Evolutionary conservation across 2,888 invertebrate species (phyloP).

Genomic region (Synergus gifuensis): DNA sequence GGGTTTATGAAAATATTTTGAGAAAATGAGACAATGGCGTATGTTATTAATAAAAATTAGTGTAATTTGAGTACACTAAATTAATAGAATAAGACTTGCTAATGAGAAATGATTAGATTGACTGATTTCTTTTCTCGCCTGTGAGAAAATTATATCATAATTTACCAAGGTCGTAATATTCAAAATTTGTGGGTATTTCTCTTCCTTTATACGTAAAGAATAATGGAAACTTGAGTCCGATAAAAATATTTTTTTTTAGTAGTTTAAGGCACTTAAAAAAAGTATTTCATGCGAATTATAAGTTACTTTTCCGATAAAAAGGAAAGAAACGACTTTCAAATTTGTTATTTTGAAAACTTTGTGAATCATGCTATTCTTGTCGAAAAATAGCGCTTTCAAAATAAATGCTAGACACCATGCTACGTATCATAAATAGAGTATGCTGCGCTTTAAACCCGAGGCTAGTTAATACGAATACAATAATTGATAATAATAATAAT

Average conservation of each 20-base stretch:
- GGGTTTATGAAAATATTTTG: slow-evolving; percentile 30
- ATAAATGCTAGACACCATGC: slow-evolving; percentile 12
- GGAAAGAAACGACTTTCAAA: background rate
- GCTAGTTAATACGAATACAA: slow-evolving; percentile 44
- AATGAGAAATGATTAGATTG: slow-evolving; percentile 44
- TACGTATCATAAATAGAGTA: slow-evolving; percentile 45
- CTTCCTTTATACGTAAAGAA: no score
- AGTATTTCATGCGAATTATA: background rate
- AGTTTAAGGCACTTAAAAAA: no score
- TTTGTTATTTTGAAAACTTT: background rate
- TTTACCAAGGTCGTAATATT: background rate
- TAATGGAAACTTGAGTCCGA: no score
- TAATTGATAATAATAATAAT: slow-evolving; percentile 53
- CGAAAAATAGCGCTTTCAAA: slow-evolving; percentile 29
- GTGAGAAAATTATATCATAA: slow-evolving; percentile 45
- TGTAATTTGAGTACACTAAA: slow-evolving; percentile 43
- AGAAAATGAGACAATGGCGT: slow-evolving; percentile 34
- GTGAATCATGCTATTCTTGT: background rate
- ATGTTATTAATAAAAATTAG: slow-evolving; percentile 43
- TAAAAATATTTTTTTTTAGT: no score
- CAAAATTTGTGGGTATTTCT: no score
- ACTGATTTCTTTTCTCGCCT: slow-evolving; percentile 36
- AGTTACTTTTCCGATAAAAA: no score
- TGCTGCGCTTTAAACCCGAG: slow-evolving; percentile 41
- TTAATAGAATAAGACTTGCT: slow-evolving; percentile 48